These are phyloP conservation scores for Alloscopus bannaensis DNA, from an alignment of 2,888 invertebrate genomes.

Conservation along the genomic window DNA sequence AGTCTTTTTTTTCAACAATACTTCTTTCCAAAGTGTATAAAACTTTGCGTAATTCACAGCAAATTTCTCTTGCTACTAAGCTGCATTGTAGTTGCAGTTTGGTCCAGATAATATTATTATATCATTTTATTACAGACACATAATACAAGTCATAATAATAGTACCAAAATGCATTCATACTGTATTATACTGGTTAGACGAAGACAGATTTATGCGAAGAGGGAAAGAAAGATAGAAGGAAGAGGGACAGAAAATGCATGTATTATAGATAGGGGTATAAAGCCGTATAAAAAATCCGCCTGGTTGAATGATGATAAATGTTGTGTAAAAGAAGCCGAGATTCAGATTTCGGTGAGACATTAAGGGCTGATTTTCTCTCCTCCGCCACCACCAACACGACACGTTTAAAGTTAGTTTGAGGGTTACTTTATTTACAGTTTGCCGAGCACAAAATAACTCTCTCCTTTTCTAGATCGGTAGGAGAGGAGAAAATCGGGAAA, in stretches of 20 bases:
- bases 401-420: constrained; percentile 35
- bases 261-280: constrained; percentile 41
- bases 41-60: no score
- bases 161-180: no score
- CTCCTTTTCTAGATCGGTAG: neutral
- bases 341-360: constrained; percentile 42
- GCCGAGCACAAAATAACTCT: neutral
- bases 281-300: constrained; percentile 23
- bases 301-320: constrained; percentile 45
- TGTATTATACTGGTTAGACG: no score
- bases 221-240: no score
- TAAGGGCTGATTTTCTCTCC: constrained; percentile 31
- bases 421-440: constrained; percentile 41
- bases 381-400: constrained; percentile 2
- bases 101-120: no score
- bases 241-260: constrained; percentile 33
- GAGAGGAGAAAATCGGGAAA: neutral
- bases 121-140: no score
- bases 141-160: no score
- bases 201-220: no score
- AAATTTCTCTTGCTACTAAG: no score
- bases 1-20: no score
- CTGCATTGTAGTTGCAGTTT: no score
- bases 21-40: no score
- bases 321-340: constrained; percentile 28